Percentiles rank a stretch among this genome's conserved stretches.
Evolutionary conservation across 2,113 vertebrate genomes (phyloP).

Genomic region (human (Homo sapiens)): DNA sequence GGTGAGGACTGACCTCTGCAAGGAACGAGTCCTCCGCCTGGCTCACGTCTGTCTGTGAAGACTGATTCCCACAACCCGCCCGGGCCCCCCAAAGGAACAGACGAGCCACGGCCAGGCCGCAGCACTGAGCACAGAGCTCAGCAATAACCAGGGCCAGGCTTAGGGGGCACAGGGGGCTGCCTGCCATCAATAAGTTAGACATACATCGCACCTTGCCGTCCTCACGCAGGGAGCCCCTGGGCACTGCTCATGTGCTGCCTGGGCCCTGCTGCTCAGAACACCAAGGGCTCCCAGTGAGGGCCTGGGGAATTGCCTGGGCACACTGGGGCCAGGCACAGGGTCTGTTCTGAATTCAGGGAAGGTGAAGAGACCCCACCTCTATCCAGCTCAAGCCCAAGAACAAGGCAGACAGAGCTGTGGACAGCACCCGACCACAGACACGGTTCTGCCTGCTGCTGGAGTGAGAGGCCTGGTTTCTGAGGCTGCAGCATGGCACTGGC

Average conservation of each 20-base stretch:
- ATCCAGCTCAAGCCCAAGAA: not conserved
- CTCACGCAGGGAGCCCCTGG: accelerated
- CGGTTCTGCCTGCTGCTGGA: accelerated
- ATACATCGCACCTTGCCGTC: accelerated
- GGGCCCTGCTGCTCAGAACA: not conserved
- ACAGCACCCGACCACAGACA: not conserved
- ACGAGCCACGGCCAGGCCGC: not conserved
- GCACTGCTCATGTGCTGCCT: not conserved
- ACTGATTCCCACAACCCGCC: not conserved
- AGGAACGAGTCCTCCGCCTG: accelerated
- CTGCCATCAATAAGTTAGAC: not conserved
- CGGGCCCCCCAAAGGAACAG: not conserved
- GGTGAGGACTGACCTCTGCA: not conserved
- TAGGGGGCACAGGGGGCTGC: not conserved
- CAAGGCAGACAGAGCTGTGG: not conserved
- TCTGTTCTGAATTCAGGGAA: not conserved
- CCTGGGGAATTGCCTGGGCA: not conserved
- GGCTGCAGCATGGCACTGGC: not conserved
- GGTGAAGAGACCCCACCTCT: too few relatives aligned
- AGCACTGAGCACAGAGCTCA: not conserved
- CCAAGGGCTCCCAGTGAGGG: not conserved
- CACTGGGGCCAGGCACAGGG: not conserved
- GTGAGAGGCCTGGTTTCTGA: not conserved
- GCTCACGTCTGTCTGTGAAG: not conserved
- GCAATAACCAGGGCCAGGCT: not conserved